These are phyloP conservation scores for Scaptodrosophila latifasciaeformis DNA, from an alignment of 2,888 invertebrate species.

Conservation along the genomic window DNA sequence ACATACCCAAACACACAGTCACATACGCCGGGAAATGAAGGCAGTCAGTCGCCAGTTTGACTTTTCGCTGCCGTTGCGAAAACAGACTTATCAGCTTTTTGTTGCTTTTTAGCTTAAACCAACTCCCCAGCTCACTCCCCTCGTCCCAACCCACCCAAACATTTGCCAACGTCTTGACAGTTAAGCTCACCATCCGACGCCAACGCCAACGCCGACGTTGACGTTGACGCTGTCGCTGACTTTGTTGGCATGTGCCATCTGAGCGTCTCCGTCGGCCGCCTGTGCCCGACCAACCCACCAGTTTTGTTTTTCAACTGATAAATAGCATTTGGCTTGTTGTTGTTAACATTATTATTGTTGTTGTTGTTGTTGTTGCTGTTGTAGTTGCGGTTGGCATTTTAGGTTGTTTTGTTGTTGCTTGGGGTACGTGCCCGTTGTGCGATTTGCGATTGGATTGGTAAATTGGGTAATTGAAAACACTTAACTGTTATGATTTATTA, in stretches of 20 bases:
- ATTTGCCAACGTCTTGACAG: no score
- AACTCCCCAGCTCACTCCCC: no score
- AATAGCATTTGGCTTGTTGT: constrained; percentile 56
- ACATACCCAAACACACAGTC: constrained; percentile 5
- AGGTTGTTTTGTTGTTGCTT: constrained; percentile 11
- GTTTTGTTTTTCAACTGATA: constrained; percentile 42
- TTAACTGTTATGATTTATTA: constrained; percentile 61
- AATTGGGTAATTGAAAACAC: constrained; percentile 68
- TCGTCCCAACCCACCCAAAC: no score
- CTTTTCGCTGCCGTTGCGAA: constrained; percentile 38
- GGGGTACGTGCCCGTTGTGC: constrained; percentile 52
- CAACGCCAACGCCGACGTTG: no score
- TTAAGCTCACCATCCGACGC: no score
- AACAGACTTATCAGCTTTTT: constrained; percentile 53
- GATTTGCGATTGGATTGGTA: constrained; percentile 67
- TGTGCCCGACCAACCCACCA: background rate
- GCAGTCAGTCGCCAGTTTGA: constrained; percentile 18
- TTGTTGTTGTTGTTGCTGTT: background rate
- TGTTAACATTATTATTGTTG: no score
- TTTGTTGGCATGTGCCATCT: constrained; percentile 40
- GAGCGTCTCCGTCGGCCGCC: constrained; percentile 4
- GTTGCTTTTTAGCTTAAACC: no score
- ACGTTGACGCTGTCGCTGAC: background rate
- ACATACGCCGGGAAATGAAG: background rate
- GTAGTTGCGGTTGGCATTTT: constrained; percentile 15